A percentile compares a stretch with the other conserved stretches of the same genome.
phyloP scores from a whole-genome alignment of 2,797 vertebrate species.

The Tokudaia tokunoshimensis region DNA sequence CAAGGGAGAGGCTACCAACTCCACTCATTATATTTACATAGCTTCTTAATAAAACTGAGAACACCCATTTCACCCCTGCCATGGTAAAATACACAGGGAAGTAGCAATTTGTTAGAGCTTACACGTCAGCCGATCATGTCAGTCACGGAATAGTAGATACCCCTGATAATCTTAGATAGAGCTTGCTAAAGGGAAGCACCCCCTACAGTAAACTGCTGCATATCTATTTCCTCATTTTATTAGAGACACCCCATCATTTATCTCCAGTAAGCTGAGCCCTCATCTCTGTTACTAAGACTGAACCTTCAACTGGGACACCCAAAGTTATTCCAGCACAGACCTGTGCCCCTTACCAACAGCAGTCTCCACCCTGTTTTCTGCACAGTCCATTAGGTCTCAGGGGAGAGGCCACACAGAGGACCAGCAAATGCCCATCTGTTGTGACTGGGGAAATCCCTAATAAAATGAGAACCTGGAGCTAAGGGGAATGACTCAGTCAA shows the following conservation, averaged over 20 bases:
- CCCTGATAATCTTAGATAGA: not conserved
- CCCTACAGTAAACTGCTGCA: not conserved
- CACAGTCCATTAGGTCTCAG: not conserved
- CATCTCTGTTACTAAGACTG: not conserved
- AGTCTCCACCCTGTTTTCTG: not conserved
- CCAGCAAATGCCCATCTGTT: not conserved
- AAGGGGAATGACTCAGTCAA: not conserved
- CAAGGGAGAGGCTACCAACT: not conserved
- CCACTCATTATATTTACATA: not conserved
- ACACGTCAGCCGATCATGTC: not conserved
- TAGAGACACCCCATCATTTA: not conserved
- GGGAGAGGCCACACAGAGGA: not conserved
- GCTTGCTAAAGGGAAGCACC: not conserved
- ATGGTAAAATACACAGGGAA: constrained; percentile 39
- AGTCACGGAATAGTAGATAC: not conserved
- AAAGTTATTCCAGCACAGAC: not conserved
- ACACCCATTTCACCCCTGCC: not conserved
- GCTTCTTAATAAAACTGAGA: constrained; percentile 62
- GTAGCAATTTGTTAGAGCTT: not conserved
- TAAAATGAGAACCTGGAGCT: not conserved
- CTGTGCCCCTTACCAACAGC: not conserved
- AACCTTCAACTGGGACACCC: not conserved
- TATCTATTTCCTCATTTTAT: not conserved
- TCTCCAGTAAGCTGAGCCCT: constrained; percentile 16
- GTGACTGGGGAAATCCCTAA: not conserved